These are phyloP conservation scores for Philereme vetulata DNA, from an alignment of 2,888 invertebrate species.

Conservation along the genomic window DNA sequence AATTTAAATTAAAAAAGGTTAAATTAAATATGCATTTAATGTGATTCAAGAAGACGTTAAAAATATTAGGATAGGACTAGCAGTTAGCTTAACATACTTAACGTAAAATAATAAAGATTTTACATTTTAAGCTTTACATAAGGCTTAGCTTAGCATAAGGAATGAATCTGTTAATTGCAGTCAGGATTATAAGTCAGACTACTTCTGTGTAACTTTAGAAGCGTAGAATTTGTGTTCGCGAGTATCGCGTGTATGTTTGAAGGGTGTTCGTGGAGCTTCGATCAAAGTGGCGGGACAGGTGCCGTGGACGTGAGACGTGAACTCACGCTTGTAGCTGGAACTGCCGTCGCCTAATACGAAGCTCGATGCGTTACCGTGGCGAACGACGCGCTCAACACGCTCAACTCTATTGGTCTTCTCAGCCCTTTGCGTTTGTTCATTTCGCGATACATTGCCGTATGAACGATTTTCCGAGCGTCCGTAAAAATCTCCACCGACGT, in stretches of 20 bases:
- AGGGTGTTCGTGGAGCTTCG: slow-evolving; percentile 89
- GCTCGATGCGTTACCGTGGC: slow-evolving; percentile 88
- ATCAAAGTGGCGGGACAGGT: slow-evolving; percentile 92
- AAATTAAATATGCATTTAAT: slow-evolving; percentile 52
- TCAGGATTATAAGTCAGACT: slow-evolving; percentile 31
- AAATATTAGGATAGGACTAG: slow-evolving; percentile 66
- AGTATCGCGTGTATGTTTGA: slow-evolving; percentile 93
- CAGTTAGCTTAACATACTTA: slow-evolving; percentile 61
- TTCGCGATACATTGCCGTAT: slow-evolving; percentile 87
- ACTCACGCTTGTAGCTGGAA: slow-evolving; percentile 91
- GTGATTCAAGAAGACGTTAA: slow-evolving; percentile 56
- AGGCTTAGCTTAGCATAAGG: slow-evolving; percentile 30
- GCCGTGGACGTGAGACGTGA: slow-evolving; percentile 87
- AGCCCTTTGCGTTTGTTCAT: slow-evolving; percentile 69
- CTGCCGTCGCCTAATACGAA: slow-evolving; percentile 89
- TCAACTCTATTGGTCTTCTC: slow-evolving; percentile 77
- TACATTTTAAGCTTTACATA: slow-evolving; percentile 32
- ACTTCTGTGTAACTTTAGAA: slow-evolving; percentile 82
- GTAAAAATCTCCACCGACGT: slow-evolving; percentile 89
- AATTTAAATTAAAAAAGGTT: slow-evolving; percentile 41
- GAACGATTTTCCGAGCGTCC: slow-evolving; percentile 88
- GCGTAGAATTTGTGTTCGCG: slow-evolving; percentile 93
- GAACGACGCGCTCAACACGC: slow-evolving; percentile 84
- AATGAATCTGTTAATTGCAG: slow-evolving; percentile 40
- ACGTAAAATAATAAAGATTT: slow-evolving; percentile 35